These are phyloP conservation scores for Promerops cafer DNA, from an alignment of 2,113 vertebrate genomes.

Conservation along the genomic window DNA sequence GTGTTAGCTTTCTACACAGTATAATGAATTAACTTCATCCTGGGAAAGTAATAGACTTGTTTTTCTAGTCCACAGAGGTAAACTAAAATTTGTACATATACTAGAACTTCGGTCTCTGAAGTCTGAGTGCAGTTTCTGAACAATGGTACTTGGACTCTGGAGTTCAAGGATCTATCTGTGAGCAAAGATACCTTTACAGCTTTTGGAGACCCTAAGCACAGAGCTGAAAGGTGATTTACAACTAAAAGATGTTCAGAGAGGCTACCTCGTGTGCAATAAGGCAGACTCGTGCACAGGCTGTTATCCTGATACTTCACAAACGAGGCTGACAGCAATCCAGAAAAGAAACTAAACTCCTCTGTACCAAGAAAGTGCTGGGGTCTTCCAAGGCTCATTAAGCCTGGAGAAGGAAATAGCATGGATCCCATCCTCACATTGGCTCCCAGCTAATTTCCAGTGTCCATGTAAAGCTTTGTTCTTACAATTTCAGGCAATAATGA, in stretches of 20 bases:
- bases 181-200: not conserved
- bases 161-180: not conserved
- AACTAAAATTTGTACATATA: not conserved
- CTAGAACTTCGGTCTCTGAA: not conserved
- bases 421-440: not conserved
- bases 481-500: not conserved
- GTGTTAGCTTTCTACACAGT: not conserved
- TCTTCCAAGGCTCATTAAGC: not conserved
- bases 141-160: not conserved
- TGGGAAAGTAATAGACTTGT: not conserved
- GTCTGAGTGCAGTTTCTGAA: not conserved
- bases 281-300: rapidly evolving
- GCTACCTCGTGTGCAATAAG: not conserved
- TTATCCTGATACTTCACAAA: not conserved
- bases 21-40: not conserved
- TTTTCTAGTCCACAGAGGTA: not conserved
- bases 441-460: not conserved
- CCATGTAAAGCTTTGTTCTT: slow-evolving; percentile 23
- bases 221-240: not conserved
- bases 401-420: not conserved
- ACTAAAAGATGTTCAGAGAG: not conserved
- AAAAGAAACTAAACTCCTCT: not conserved
- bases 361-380: not conserved
- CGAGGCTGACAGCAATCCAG: not conserved
- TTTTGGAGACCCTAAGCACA: not conserved